Conservation (phyloP, 1,140 invertebrate species). For the Trichogramma pretiosum region DNA sequence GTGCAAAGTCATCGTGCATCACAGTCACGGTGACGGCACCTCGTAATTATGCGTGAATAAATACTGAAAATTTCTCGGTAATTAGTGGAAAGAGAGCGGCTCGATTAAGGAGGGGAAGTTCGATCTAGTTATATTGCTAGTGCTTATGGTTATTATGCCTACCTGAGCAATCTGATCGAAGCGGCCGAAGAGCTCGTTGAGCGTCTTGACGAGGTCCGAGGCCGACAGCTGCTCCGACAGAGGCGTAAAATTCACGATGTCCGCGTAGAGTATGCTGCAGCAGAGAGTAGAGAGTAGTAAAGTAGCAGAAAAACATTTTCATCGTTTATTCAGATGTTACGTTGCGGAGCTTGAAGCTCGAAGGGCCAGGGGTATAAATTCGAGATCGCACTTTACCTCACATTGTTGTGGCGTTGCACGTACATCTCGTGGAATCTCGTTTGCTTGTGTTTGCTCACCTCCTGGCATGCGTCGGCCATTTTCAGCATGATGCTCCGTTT, state of each 20-base stretch:
- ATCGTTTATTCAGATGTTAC: background rate
- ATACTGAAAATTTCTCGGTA: no score
- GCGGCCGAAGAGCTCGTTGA: conserved; percentile 93
- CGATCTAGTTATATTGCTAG: no score
- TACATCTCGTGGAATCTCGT: conserved; percentile 92
- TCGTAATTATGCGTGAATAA: no score
- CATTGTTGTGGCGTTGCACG: conserved; percentile 94
- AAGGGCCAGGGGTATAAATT: no score
- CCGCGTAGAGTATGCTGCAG: conserved; percentile 88
- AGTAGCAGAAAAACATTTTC: background rate
- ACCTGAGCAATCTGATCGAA: conserved; percentile 96
- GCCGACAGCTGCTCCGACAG: conserved; percentile 86
- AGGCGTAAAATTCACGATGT: conserved; percentile 96
- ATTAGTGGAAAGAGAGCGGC: no score
- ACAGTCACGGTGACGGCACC: no score
- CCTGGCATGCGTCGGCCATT: conserved; percentile 81
- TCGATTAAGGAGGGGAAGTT: no score
- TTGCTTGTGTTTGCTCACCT: conserved; percentile 57
- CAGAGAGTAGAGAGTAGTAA: background rate
- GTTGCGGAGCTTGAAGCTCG: background rate
- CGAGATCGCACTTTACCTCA: conserved; percentile 57
- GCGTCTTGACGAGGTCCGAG: conserved; percentile 85
- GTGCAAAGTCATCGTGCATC: no score
- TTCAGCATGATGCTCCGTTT: conserved; percentile 88
- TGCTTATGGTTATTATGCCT: conserved; percentile 9